Evolutionary conservation across 1,140 invertebrate species (phyloP), one percentile per base, ranked within the genome.

Genomic region (Argopecten irradians): DNA sequence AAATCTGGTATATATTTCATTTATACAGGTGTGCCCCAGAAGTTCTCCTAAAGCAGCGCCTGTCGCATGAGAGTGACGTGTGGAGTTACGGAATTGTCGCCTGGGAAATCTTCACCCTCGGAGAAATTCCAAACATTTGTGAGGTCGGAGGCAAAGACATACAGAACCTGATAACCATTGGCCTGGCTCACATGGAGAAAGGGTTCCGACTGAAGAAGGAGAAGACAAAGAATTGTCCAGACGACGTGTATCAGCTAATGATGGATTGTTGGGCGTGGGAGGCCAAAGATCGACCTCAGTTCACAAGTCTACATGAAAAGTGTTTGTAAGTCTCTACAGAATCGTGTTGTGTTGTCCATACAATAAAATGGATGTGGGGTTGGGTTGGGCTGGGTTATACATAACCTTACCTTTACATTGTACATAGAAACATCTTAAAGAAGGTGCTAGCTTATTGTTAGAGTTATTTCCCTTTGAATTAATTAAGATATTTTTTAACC

Each of bases 21-120:
- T 0, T 1, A 34, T 13, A 84, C 22, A 91, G 98, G 98, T 93
- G 98, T 92, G 97, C 98, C 0, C 96, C 97, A 32, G 98, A 99
- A 95, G 98, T 97, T 0, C 97, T 98, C 0, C 96, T 97, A 89
- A 98, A 98, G 14, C 84, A 87, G 96, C 98, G 35, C 90, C 98
- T 84, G 95, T 90, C 98, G 87, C 99, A 98, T 95, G 99, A 99
- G 96, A 99, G 98, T 92, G 99, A 99, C 95, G 98, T 99, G 97
- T 99, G 99, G 99, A 99, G 98, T 96, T 99, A 99, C 96, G 99
- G 99, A 85, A 98, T 99, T 95, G 96, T 99, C 36, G 96, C 99
- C 0, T 99, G 99, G 98, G 99, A 99, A 96, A 99, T 99, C 90
- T 99, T 99, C 96, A 99, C 98, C 5, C 99, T 99, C 96, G 99